Evolutionary conservation across 2,113 vertebrate genomes (phyloP), one percentile per base, ranked within the genome.

Genomic region (Amphiprion percula): DNA sequence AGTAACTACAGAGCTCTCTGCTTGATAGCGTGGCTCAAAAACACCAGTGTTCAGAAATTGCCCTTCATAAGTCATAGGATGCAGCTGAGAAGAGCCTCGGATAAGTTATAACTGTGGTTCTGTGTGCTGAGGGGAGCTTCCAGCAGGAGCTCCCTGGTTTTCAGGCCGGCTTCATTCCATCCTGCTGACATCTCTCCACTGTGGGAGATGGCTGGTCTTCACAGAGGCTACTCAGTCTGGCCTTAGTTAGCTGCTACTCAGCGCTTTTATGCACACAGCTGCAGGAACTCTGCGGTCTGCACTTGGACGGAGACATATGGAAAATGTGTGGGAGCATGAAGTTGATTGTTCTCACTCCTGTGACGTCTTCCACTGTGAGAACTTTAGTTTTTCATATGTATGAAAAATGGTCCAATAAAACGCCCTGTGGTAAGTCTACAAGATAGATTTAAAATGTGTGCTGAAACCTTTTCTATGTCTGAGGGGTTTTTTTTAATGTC

Each of bases 241-340:
- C 84, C 82, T 83, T 19, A 50, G 80, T 92, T 87, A 87, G 87
- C 82, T 81, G 81, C 79, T 86, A 87, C 82, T 90, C 88, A 82
- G 84, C 67, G 53, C 65, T 79, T 87, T 79, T 44, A 53, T 53
- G 56, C 66, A 19, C 79, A 74, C 90, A 87, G 86, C 90, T 86
- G 91, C 80, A 71, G 79, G 80, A 89, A 67, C 74, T 82, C 53
- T 74, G 81, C 15, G 55, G 83, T 66, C 73, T 78, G 26, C 0
- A 6, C 74, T 84, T 83, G 76, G 82, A 83, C 26, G 17, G 21
- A 17, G 4, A 39, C 47, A 71, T 16, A 30, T 85, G 89, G 87
- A 90, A 90, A 91, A 83, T 77, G 75, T 52, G 87, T 87, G 79
- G 74, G 82, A 83, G 86, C 61, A 49, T 41, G 9, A 69, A 61